These are phyloP conservation scores for Thamnaconus septentrionalis DNA, from an alignment of 2,113 vertebrate genomes.

Conservation along the genomic window DNA sequence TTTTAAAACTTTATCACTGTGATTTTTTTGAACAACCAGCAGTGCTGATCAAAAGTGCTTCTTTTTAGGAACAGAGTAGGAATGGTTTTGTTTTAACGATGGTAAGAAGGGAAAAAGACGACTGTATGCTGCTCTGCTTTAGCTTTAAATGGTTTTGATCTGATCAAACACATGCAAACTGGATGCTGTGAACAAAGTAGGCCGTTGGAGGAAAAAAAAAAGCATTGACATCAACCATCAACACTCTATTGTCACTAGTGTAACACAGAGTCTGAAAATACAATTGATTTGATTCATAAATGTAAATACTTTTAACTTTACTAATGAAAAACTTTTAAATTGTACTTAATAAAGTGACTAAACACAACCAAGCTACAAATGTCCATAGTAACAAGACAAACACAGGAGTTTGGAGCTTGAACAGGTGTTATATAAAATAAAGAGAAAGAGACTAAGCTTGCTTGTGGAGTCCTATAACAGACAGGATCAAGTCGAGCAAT, in stretches of 20 bases:
- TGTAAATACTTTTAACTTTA: constrained; percentile 80
- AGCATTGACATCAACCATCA: constrained; percentile 50
- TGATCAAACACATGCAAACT: constrained; percentile 77
- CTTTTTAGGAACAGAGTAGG: constrained; percentile 74
- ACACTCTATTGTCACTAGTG: constrained; percentile 75
- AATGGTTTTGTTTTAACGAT: constrained; percentile 79
- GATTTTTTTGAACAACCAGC: constrained; percentile 67
- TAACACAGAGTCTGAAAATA: constrained; percentile 68
- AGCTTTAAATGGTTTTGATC: constrained; percentile 73
- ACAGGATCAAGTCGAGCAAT: constrained; percentile 70
- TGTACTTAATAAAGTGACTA: constrained; percentile 90
- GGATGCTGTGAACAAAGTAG: constrained; percentile 40
- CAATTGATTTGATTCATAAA: constrained; percentile 59
- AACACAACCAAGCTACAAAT: constrained; percentile 84
- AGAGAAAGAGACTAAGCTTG: constrained; percentile 40
- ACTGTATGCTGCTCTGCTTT: constrained; percentile 80
- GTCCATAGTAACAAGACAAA: constrained; percentile 73
- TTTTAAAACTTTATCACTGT: constrained; percentile 56
- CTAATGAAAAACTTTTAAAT: constrained; percentile 60
- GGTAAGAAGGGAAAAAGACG: constrained; percentile 32
- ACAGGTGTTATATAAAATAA: constrained; percentile 57
- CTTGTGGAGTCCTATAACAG: constrained; percentile 30
- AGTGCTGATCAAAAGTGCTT: constrained; percentile 89
- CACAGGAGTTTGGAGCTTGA: constrained; percentile 56
- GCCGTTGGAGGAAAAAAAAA: constrained; percentile 1